phyloP scores from a whole-genome alignment of 2,113 vertebrate species.

The Platysternon megacephalum region DNA sequence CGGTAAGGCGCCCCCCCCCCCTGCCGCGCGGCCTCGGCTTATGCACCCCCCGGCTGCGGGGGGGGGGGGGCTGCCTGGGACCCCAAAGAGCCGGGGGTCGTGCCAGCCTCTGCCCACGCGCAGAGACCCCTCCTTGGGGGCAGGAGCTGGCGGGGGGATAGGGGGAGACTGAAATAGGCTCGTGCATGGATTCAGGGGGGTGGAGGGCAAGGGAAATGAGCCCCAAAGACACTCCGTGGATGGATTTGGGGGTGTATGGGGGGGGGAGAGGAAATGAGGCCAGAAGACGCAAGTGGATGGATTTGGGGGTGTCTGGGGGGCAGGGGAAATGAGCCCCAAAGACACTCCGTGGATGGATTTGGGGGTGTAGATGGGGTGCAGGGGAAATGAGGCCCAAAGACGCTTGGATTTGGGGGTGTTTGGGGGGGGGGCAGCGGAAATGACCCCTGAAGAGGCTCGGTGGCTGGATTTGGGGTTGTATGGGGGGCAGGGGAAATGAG shows the following conservation, averaged over 20 bases:
- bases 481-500: not conserved
- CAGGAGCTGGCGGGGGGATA: not conserved
- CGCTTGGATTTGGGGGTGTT: not conserved
- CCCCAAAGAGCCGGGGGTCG: not conserved
- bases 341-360: not conserved
- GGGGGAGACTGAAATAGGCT: not conserved
- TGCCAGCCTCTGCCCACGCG: not conserved
- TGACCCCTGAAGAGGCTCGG: rapidly evolving
- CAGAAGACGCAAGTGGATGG: not conserved
- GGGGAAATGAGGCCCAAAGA: not conserved
- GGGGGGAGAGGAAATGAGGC: not conserved
- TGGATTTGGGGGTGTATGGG: not conserved
- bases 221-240: not conserved
- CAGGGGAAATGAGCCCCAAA: not conserved
- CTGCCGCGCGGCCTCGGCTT: not conserved
- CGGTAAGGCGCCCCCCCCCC: not conserved
- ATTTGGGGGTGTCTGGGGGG: not conserved
- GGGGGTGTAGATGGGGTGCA: no score
- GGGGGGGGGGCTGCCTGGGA: no score
- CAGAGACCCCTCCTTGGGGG: not conserved
- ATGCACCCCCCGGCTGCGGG: not conserved
- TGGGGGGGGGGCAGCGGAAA: not conserved
- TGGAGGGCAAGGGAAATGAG: not conserved
- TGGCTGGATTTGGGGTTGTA: not conserved
- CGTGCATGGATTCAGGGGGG: not conserved